These are phyloP conservation scores for Okamejei kenojei DNA, from an alignment of 2,797 vertebrate genomes.

Conservation along the genomic window DNA sequence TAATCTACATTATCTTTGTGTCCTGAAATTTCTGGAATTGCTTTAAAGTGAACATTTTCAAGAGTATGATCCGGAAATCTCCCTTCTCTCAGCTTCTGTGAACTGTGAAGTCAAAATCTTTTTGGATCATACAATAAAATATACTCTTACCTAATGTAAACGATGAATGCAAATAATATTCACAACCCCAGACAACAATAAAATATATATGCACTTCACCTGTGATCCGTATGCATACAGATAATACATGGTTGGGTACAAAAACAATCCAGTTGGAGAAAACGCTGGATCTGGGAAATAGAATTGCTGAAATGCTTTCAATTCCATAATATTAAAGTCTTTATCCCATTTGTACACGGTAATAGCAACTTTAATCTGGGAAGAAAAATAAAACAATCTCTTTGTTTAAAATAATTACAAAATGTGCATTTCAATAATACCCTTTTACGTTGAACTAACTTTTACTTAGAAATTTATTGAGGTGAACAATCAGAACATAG, in stretches of 20 bases:
- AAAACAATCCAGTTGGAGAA: background rate
- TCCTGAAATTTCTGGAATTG: background rate
- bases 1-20: background rate
- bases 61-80: background rate
- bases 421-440: background rate
- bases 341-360: background rate
- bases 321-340: background rate
- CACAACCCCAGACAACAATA: background rate
- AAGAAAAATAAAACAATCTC: background rate
- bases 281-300: background rate
- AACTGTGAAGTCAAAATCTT: background rate
- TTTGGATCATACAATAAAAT: background rate
- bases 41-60: background rate
- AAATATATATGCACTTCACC: background rate
- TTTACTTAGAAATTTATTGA: too few species aligned
- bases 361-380: background rate
- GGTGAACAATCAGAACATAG: too few species aligned
- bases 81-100: background rate
- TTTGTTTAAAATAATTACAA: background rate
- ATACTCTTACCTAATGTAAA: background rate
- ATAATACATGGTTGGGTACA: background rate
- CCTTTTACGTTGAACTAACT: background rate
- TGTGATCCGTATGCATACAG: slow-evolving; percentile 21
- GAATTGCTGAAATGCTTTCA: slow-evolving; percentile 2
- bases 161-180: background rate